These are phyloP conservation scores for Hydrocynus forskahlii DNA, from an alignment of 2,797 vertebrate species.

Conservation along the genomic window DNA sequence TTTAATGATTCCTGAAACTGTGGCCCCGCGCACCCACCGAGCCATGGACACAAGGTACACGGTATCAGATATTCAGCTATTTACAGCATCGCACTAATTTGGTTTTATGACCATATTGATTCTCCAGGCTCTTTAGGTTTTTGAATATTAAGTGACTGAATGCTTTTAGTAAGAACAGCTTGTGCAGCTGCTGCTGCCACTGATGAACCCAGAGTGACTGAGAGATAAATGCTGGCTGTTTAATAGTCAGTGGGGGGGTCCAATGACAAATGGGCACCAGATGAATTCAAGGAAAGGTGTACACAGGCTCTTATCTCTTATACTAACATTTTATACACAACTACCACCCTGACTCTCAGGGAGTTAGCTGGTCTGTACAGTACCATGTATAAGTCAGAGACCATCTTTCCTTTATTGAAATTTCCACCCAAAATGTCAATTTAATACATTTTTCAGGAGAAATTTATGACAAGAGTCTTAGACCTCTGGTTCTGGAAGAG, in stretches of 20 bases:
- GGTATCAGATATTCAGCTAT: constrained; percentile 19
- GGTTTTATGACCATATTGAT: not conserved
- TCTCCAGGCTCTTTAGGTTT: constrained; percentile 1
- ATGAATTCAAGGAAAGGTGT: constrained; percentile 21
- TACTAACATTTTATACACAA: constrained; percentile 12
- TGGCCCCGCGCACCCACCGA: not conserved
- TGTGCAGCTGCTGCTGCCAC: constrained; percentile 11
- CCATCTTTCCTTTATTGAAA: too few relatives aligned
- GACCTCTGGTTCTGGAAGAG: too few relatives aligned
- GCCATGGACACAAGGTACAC: not conserved
- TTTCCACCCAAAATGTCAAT: too few relatives aligned
- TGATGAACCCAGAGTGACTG: not conserved
- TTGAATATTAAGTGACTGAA: constrained; percentile 16
- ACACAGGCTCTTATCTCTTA: not conserved
- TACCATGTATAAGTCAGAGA: too few relatives aligned
- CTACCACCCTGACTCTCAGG: not conserved
- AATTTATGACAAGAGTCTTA: too few relatives aligned
- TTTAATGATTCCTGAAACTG: constrained; percentile 33
- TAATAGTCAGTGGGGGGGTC: constrained; percentile 8
- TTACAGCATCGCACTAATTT: not conserved
- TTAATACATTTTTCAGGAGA: too few relatives aligned
- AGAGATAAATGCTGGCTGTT: constrained; percentile 20
- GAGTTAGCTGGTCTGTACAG: too few relatives aligned
- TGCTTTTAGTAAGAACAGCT: constrained; percentile 11
- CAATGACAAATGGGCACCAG: constrained; percentile 29